Evolutionary conservation across 2,888 invertebrate species (phyloP).

Genomic region (Drosophila pegasa): DNA sequence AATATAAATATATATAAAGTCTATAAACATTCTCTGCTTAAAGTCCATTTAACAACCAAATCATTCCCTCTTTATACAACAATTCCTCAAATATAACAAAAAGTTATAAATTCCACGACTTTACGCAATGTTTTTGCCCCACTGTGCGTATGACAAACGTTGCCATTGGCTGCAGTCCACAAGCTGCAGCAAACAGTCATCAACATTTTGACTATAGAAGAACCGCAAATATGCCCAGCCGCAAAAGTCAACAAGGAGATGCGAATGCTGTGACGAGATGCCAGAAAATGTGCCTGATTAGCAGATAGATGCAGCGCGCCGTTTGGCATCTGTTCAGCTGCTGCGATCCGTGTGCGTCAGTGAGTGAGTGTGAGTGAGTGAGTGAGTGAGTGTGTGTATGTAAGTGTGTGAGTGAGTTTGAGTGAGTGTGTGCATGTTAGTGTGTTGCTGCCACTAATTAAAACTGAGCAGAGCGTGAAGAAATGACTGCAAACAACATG

Average conservation of each 20-base stretch:
- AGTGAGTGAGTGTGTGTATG: background rate
- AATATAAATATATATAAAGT: no score
- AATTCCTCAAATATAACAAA: background rate
- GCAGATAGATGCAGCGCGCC: background rate
- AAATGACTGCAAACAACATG: constrained; percentile 4
- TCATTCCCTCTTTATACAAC: background rate
- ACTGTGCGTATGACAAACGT: constrained; percentile 13
- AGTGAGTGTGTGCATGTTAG: background rate
- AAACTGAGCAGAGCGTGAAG: constrained; percentile 29
- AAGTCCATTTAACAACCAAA: no score
- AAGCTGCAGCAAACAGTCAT: constrained; percentile 19
- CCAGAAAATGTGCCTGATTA: constrained; percentile 27
- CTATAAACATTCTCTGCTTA: no score
- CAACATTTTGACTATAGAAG: constrained; percentile 22
- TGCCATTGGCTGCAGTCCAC: constrained; percentile 27
- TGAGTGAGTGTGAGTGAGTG: constrained; percentile 1
- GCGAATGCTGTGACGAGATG: constrained; percentile 12
- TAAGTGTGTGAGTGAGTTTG: background rate
- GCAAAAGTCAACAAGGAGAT: constrained; percentile 23
- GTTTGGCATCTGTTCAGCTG: constrained; percentile 27
- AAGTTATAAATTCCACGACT: background rate
- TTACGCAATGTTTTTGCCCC: background rate
- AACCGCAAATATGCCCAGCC: constrained; percentile 26
- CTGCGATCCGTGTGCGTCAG: constrained; percentile 25
- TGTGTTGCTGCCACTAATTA: constrained; percentile 41